Evolutionary conservation across 37 sponge, comb jelly and placozoan genomes (phyloP).

Genomic region (Eunapius fragilis): DNA sequence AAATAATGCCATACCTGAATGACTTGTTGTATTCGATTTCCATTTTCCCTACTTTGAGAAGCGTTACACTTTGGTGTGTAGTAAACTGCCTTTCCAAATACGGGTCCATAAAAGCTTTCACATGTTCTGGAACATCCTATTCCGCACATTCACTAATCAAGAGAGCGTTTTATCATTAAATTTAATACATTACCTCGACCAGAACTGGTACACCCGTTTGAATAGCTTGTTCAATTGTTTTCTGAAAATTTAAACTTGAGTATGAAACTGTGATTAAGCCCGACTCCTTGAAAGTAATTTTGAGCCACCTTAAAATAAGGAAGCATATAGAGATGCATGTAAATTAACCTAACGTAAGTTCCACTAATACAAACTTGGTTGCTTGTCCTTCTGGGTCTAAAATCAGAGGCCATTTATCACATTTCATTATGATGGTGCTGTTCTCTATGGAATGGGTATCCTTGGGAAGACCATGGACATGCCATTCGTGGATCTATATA

Average conservation of each 20-base stretch:
- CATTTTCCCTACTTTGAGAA: slow-evolving; percentile 16
- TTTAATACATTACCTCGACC: slow-evolving; percentile 24
- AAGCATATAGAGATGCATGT: background rate
- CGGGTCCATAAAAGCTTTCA: slow-evolving; percentile 21
- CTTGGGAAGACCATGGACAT: slow-evolving; percentile 62
- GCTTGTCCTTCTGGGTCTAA: slow-evolving; percentile 80
- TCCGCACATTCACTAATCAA: background rate
- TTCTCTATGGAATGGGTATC: slow-evolving; percentile 67
- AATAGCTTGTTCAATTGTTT: slow-evolving; percentile 43
- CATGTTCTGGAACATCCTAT: slow-evolving; percentile 31
- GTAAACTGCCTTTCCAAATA: background rate
- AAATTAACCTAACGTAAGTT: background rate
- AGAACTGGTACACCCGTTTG: slow-evolving; percentile 48
- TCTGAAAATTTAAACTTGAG: slow-evolving; percentile 24
- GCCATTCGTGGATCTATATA: slow-evolving; percentile 62
- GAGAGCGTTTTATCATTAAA: background rate
- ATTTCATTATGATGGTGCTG: slow-evolving; percentile 41
- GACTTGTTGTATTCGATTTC: slow-evolving; percentile 30
- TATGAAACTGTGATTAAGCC: slow-evolving; percentile 23
- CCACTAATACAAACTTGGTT: slow-evolving; percentile 22
- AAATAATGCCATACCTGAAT: slow-evolving; percentile 12
- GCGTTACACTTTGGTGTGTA: background rate
- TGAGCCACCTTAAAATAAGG: slow-evolving; percentile 21
- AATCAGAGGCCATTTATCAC: slow-evolving; percentile 61
- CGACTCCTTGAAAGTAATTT: slow-evolving; percentile 11